Percentiles rank a stretch among this genome's conserved stretches.
phyloP scores from a whole-genome alignment of 2,888 invertebrate genomes.

The Aradus depressus region DNA sequence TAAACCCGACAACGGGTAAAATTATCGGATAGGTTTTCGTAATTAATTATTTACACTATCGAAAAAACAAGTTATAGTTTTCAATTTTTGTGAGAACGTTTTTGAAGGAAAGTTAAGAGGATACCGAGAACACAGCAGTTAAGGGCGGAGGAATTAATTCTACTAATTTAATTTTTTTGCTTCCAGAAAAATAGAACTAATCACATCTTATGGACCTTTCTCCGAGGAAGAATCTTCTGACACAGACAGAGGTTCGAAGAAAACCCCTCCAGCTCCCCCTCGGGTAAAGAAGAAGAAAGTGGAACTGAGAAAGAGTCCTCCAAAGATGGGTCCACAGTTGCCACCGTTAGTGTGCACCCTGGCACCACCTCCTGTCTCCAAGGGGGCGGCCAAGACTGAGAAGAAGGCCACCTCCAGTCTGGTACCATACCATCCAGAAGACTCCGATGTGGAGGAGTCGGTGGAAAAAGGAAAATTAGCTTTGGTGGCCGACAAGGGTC shows the following conservation, averaged over 20 bases:
- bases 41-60: not conserved
- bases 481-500: slow-evolving; percentile 16
- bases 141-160: too few relatives aligned
- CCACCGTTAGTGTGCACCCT: slow-evolving; percentile 11
- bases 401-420: slow-evolving; percentile 6
- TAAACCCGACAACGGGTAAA: not conserved
- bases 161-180: slow-evolving; percentile 20
- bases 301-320: not conserved
- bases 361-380: slow-evolving; percentile 1
- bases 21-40: not conserved
- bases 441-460: slow-evolving; percentile 13
- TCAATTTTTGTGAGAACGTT: too few relatives aligned
- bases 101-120: too few relatives aligned
- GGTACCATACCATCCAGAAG: slow-evolving; percentile 18
- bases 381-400: not conserved
- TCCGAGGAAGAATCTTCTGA: slow-evolving; percentile 42
- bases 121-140: too few relatives aligned
- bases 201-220: slow-evolving; percentile 41
- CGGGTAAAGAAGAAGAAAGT: slow-evolving; percentile 23
- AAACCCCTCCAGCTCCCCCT: slow-evolving; percentile 14
- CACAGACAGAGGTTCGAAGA: slow-evolving; percentile 30
- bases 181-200: slow-evolving; percentile 46
- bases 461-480: slow-evolving; percentile 1
- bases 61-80: not conserved
- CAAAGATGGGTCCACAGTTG: slow-evolving; percentile 21